phyloP scores from a whole-genome alignment of 1,140 invertebrate genomes.

The Melitaea cinxia region DNA sequence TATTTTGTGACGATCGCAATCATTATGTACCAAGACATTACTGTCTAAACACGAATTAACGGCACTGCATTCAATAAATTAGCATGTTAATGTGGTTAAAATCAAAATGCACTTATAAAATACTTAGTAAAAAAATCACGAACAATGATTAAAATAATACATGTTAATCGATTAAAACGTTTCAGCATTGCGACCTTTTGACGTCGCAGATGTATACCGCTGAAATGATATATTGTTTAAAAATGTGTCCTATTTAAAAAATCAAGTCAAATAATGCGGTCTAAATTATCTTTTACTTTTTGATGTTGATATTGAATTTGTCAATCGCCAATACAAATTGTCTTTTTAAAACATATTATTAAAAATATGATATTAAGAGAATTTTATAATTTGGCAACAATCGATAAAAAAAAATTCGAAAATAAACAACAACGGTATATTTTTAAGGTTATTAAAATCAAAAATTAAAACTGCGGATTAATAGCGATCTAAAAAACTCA shows the following conservation, averaged over 20 bases:
- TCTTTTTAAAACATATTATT: conserved; percentile 69
- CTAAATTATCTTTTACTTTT: conserved; percentile 44
- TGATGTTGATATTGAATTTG: conserved; percentile 49
- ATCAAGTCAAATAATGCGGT: conserved; percentile 53
- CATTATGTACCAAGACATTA: conserved; percentile 54
- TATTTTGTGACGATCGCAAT: conserved; percentile 33
- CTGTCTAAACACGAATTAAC: conserved; percentile 49
- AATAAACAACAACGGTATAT: conserved; percentile 29
- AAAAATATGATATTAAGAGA: conserved; percentile 75
- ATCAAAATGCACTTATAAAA: conserved; percentile 71
- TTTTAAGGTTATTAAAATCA: conserved; percentile 55
- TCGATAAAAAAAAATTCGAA: conserved; percentile 41
- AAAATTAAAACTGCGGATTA: conserved; percentile 60
- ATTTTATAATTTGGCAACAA: conserved; percentile 44
- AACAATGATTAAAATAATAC: conserved; percentile 41
- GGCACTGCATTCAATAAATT: conserved; percentile 67
- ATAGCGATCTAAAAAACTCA: conserved; percentile 35
- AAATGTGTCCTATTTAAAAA: conserved; percentile 55
- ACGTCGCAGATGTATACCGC: conserved; percentile 13
- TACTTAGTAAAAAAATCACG: conserved; percentile 50
- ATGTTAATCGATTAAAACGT: conserved; percentile 51
- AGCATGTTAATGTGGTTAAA: conserved; percentile 78
- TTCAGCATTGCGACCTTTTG: conserved; percentile 36
- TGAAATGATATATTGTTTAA: conserved; percentile 31
- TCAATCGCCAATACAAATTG: conserved; percentile 49